Conservation (phyloP, 2,888 invertebrate genomes). For the Noctua comes region DNA sequence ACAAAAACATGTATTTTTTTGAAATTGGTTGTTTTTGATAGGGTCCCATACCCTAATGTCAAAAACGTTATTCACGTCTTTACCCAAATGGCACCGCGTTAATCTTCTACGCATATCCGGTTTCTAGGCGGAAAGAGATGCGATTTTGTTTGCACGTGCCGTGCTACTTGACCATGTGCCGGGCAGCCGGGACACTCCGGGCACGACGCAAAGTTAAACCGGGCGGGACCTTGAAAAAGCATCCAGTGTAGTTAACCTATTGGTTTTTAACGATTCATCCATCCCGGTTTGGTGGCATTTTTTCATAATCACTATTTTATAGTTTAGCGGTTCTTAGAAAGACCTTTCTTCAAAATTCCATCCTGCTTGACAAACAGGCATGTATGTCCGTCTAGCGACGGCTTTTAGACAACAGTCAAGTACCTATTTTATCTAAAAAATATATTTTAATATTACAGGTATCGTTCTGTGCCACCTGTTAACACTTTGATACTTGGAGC, state of each 20-base stretch:
- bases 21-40: background rate
- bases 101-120: too few relatives aligned
- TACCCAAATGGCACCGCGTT: background rate
- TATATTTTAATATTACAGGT: conserved; percentile 75
- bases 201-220: background rate
- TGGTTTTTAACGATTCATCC: background rate
- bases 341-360: too few relatives aligned
- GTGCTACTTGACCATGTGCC: background rate
- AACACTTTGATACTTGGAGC: conserved; percentile 94
- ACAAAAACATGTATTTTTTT: background rate
- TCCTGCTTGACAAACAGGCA: background rate
- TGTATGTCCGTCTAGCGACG: background rate
- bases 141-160: too few relatives aligned
- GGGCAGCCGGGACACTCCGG: background rate
- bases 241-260: background rate
- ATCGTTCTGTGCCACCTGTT: conserved; percentile 93
- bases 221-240: background rate
- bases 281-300: background rate
- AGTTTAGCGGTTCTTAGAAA: background rate
- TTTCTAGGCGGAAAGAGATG: too few relatives aligned
- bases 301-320: background rate
- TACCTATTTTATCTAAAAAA: background rate
- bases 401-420: background rate
- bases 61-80: background rate
- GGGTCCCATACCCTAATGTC: background rate